phyloP scores from a whole-genome alignment of 2,113 vertebrate genomes.

The Saccopteryx leptura region DNA sequence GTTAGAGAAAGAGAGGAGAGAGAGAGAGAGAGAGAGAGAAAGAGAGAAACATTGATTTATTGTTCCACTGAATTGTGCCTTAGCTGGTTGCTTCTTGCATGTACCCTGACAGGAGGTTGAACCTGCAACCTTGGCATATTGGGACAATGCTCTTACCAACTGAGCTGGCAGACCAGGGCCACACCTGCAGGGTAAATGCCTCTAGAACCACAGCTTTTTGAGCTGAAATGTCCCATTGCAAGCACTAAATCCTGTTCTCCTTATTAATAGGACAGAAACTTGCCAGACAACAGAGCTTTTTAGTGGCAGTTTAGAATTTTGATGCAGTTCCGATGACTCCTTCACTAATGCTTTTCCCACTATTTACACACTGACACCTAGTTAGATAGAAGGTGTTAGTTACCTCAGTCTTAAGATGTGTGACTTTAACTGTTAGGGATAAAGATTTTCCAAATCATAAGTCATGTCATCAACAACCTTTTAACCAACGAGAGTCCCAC shows the following conservation, averaged over 20 bases:
- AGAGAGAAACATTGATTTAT: no score
- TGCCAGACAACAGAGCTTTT: background rate
- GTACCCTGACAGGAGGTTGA: no score
- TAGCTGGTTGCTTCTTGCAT: no score
- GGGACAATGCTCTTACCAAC: no score
- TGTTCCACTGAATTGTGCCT: no score
- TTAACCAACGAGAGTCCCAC: background rate
- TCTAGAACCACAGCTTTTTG: background rate
- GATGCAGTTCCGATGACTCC: background rate
- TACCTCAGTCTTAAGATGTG: background rate
- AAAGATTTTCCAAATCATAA: constrained; percentile 50
- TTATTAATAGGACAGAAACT: background rate
- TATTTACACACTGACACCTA: background rate
- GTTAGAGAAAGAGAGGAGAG: no score
- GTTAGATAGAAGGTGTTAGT: background rate
- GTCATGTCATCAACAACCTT: background rate
- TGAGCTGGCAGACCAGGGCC: no score
- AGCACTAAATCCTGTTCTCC: background rate
- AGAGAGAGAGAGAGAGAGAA: no score
- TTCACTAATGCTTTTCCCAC: background rate
- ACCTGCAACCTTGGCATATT: no score
- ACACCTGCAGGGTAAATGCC: background rate
- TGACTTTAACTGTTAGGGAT: background rate
- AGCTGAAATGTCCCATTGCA: background rate
- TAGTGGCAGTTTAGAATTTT: background rate